A percentile compares a stretch with the other conserved stretches of the same genome.
phyloP scores from a whole-genome alignment of 2,113 vertebrate genomes.

The Pangasianodon gigas region DNA sequence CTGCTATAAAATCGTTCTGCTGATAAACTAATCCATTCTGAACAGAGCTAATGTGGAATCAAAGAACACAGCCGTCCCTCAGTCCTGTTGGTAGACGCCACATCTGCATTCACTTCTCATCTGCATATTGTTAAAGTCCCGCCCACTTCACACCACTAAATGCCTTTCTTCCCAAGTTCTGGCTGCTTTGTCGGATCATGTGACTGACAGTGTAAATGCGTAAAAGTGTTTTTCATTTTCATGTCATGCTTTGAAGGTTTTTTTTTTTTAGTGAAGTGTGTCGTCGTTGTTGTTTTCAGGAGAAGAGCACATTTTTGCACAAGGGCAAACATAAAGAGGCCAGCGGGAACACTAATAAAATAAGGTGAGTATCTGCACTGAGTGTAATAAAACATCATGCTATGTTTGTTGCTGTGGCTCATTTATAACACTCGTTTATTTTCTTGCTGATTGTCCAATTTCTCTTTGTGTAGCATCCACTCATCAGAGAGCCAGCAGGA shows the following conservation, averaged over 20 bases:
- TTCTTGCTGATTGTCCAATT: background rate
- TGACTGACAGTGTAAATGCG: background rate
- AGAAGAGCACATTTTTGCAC: slow-evolving; percentile 72
- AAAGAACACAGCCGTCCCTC: too few relatives aligned
- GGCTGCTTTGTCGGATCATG: background rate
- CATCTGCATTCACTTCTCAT: background rate
- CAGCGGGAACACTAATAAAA: slow-evolving; percentile 70
- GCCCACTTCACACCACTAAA: background rate
- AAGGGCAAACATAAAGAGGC: slow-evolving; percentile 63
- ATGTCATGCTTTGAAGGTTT: background rate
- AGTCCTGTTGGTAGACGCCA: background rate
- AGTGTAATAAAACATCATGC: too few relatives aligned
- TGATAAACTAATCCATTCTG: too few relatives aligned
- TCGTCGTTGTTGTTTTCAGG: slow-evolving; percentile 54
- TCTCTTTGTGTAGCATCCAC: slow-evolving; percentile 75
- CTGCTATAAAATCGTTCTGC: too few relatives aligned
- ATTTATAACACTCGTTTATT: background rate
- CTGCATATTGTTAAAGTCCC: background rate
- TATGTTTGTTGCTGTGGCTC: background rate
- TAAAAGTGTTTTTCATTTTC: background rate
- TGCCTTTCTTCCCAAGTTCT: background rate
- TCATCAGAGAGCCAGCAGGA: slow-evolving; percentile 91
- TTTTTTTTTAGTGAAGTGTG: background rate
- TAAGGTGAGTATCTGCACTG: slow-evolving; percentile 61
- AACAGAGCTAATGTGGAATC: too few relatives aligned